phyloP scores from a whole-genome alignment of 2,113 vertebrate genomes.

The Turdus rufiventris region DNA sequence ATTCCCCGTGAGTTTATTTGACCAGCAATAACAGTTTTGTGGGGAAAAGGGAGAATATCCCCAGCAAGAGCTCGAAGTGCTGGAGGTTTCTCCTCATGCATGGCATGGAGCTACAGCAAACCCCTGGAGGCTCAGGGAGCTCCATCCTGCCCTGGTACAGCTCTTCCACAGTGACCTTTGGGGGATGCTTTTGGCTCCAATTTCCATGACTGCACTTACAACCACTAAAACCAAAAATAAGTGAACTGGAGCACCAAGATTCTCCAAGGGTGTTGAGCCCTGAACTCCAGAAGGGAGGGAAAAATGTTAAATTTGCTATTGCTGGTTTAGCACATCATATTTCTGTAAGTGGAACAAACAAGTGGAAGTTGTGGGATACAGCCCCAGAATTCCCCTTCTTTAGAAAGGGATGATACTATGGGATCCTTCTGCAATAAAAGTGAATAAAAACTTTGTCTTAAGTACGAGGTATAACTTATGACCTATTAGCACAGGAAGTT shows the following conservation, averaged over 20 bases:
- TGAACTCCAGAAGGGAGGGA: neutral
- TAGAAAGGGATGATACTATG: fast-evolving
- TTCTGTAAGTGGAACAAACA: neutral
- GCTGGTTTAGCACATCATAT: neutral
- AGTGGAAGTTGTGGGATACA: neutral
- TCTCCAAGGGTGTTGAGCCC: neutral
- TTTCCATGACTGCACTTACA: neutral
- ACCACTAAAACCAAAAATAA: neutral
- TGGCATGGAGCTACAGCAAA: neutral
- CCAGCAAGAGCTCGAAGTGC: neutral
- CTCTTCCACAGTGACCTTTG: neutral
- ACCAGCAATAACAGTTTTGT: neutral
- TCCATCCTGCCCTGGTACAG: neutral
- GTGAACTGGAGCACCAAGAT: neutral
- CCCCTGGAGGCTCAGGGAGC: neutral
- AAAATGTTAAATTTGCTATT: neutral
- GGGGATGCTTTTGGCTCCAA: neutral
- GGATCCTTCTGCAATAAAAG: neutral
- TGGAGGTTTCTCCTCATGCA: neutral
- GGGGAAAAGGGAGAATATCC: neutral
- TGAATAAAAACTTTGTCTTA: neutral
- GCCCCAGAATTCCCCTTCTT: neutral
- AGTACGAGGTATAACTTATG: neutral
- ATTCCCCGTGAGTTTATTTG: neutral
- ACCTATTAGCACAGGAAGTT: neutral